Base-by-base conservation (phyloP, 2,113 vertebrate species). In the Urocynchramus pylzowi region DNA sequence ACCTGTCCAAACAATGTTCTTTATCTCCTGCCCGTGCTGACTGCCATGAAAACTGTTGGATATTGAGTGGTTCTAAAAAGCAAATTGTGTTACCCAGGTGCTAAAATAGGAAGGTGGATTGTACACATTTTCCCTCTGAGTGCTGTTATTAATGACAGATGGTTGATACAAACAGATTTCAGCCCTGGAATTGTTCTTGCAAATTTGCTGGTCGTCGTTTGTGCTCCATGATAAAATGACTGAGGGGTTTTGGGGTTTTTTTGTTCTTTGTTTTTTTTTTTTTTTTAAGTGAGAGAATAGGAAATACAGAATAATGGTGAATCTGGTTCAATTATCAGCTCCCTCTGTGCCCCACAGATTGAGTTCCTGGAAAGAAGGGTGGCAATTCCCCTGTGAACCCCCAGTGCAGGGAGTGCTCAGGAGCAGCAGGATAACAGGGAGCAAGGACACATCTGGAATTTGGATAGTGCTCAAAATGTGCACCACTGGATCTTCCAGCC, bases 181-280 rank as follows among this genome's bases (percentile, higher is more conserved):
- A 90, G 54, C 52, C 44, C 44, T 56, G 54, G n/a, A 85, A 77
- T 35, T 93, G 39, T 77, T 93, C 68, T 90, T 92, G 76, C 49
- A 88, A 70, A 88, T 84, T 86, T 49, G 44, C 73, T 87, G 47
- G 37, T 92, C 69, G 28, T 60, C 4, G 3, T 56, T 93, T 71
- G 64, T 81, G 50, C 41, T 90, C 16, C 11, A 14, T 7, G 33
- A 63, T 27, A 64, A 88, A 53, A 78, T n/a, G 69, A 71, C 37
- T 85, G 59, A 57, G 5, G 12, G 4, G 3, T 21, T 19, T 42
- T 4, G 12, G 15, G 10, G 0, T 0, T 14, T 44, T 37, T 49
- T 14, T 3, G 28, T 52, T 17, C 5, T 3, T 13, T n/a, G n/a
- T n/a, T 33, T 3, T 4, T 3, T 4, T 17, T 26, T 13, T 45